Evolutionary conservation across 1,140 invertebrate species (phyloP).

Genomic region (Dreissena polymorpha): DNA sequence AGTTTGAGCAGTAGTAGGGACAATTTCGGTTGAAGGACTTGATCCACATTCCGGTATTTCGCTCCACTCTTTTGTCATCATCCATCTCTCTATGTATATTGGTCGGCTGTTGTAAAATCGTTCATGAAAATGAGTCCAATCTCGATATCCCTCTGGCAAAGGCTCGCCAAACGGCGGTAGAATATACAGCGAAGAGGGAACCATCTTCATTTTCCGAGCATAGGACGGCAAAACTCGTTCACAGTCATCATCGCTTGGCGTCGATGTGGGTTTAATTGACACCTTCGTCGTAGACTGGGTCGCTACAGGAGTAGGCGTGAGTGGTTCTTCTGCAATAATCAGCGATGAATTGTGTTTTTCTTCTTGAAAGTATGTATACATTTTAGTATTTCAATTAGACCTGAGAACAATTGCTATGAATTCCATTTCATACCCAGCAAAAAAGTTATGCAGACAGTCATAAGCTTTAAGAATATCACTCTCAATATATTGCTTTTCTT

Average conservation of each 20-base stretch:
- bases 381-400: no score
- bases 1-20: background rate
- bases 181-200: background rate
- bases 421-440: no score
- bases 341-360: no score
- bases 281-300: no score
- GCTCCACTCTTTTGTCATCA: background rate
- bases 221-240: background rate
- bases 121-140: conserved; percentile 18
- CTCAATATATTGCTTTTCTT: no score
- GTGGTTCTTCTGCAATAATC: no score
- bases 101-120: conserved; percentile 22
- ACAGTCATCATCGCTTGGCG: background rate
- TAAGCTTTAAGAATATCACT: no score
- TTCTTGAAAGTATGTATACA: no score
- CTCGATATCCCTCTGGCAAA: background rate
- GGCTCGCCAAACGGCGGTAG: background rate
- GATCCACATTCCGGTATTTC: background rate
- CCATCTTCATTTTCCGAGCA: background rate
- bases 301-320: no score
- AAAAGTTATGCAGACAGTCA: no score
- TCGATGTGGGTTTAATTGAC: no score
- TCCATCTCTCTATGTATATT: conserved; percentile 28
- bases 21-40: background rate
- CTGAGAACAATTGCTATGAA: no score